These are phyloP conservation scores for Paratilapia polleni DNA, from an alignment of 2,113 vertebrate genomes.

Conservation along the genomic window DNA sequence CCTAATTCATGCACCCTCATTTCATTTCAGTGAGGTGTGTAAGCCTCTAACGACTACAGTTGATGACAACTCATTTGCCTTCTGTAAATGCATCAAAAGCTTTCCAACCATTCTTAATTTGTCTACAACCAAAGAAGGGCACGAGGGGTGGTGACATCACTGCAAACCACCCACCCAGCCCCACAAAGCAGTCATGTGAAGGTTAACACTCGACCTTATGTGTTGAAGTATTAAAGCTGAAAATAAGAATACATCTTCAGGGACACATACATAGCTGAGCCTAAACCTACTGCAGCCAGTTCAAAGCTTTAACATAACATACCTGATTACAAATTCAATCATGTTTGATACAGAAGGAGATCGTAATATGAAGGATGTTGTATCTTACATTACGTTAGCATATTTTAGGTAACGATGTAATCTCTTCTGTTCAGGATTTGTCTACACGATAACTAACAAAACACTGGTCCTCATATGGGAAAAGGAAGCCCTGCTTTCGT, in stretches of 20 bases:
- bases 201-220: background rate
- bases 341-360: background rate
- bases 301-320: background rate
- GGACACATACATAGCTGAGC: background rate
- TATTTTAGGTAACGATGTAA: background rate
- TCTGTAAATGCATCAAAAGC: background rate
- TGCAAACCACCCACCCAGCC: background rate
- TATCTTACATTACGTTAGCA: background rate
- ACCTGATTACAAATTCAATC: background rate
- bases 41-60: background rate
- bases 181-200: background rate
- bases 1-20: background rate
- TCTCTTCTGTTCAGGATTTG: background rate
- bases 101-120: background rate
- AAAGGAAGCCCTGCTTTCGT: slow-evolving; percentile 11
- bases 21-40: background rate
- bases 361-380: background rate
- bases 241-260: background rate
- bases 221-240: background rate
- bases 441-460: slow-evolving; percentile 1
- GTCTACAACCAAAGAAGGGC: background rate
- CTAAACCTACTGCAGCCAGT: background rate
- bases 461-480: background rate
- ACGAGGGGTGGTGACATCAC: background rate
- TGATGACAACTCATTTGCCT: background rate